These are phyloP conservation scores for Phortica okadai DNA, from an alignment of 2,888 invertebrate species.

Conservation along the genomic window DNA sequence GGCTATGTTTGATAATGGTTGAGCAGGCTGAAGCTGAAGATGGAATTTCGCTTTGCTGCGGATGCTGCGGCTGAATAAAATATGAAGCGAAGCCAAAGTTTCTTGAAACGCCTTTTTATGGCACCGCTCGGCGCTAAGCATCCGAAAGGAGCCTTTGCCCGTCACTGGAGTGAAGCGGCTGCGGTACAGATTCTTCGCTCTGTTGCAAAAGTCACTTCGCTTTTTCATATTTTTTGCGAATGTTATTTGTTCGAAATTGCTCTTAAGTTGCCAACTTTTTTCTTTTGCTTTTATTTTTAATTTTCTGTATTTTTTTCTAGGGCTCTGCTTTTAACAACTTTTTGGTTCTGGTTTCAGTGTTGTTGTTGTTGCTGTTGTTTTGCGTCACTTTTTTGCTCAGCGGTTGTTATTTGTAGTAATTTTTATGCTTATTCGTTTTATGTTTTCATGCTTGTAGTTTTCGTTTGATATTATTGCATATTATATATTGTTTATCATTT, in stretches of 20 bases:
- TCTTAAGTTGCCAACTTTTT: constrained; percentile 57
- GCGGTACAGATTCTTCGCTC: not conserved
- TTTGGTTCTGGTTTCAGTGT: constrained; percentile 35
- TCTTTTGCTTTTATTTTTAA: constrained; percentile 33
- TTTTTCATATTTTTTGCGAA: constrained; percentile 20
- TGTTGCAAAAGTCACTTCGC: not conserved
- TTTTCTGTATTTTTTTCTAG: constrained; percentile 15
- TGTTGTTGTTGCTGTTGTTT: constrained; percentile 20
- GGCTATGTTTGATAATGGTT: not conserved
- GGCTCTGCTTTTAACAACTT: not conserved
- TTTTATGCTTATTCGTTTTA: constrained; percentile 27
- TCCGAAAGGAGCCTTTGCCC: too few relatives aligned
- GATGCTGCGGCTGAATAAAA: constrained; percentile 62
- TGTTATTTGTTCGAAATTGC: constrained; percentile 58
- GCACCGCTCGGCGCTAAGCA: constrained; percentile 50
- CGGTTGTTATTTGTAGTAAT: constrained; percentile 17
- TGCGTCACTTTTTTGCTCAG: too few relatives aligned
- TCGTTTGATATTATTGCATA: constrained; percentile 42
- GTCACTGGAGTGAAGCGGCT: too few relatives aligned
- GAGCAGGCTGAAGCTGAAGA: constrained; percentile 15
- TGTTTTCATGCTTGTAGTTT: constrained; percentile 37
- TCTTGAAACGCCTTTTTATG: constrained; percentile 62
- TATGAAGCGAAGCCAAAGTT: constrained; percentile 65
- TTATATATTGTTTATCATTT: constrained; percentile 50
- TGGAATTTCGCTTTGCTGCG: constrained; percentile 32